phyloP scores from a whole-genome alignment of 2,888 invertebrate species.

The Drepana falcataria region DNA sequence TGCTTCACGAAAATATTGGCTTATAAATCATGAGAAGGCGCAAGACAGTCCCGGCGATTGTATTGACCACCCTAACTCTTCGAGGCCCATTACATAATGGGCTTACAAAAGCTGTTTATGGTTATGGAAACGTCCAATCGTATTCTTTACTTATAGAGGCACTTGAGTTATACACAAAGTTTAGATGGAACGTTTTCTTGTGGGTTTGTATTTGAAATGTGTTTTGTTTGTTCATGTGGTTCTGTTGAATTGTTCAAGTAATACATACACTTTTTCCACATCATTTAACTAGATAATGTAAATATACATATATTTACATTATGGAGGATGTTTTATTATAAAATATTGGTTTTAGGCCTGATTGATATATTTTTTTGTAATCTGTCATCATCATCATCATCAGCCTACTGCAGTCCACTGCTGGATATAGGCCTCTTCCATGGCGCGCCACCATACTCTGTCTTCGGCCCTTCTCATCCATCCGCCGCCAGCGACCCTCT shows the following conservation, averaged over 20 bases:
- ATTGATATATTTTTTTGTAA: too few relatives aligned
- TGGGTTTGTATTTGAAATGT: slow-evolving; percentile 34
- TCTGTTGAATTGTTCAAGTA: too few relatives aligned
- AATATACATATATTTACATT: too few relatives aligned
- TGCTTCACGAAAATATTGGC: slow-evolving; percentile 44
- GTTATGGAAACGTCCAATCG: slow-evolving; percentile 44
- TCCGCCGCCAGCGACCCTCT: too few relatives aligned
- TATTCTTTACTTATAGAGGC: slow-evolving; percentile 33
- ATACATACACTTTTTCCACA: neutral
- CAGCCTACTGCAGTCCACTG: too few relatives aligned
- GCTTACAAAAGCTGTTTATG: slow-evolving; percentile 55
- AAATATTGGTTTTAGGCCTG: too few relatives aligned
- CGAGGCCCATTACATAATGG: slow-evolving; percentile 51
- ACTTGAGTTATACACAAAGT: slow-evolving; percentile 53
- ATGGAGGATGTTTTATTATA: too few relatives aligned
- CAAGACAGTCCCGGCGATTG: slow-evolving; percentile 43
- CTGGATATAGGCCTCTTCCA: too few relatives aligned
- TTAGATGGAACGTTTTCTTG: slow-evolving; percentile 46
- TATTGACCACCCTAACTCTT: slow-evolving; percentile 42
- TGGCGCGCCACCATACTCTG: too few relatives aligned
- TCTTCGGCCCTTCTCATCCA: too few relatives aligned
- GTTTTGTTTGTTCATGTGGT: slow-evolving; percentile 6
- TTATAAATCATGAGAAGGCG: slow-evolving; percentile 53
- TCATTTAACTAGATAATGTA: neutral
- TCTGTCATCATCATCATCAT: too few relatives aligned